Percentiles rank a stretch among this genome's conserved stretches.
Evolutionary conservation across 2,797 vertebrate species (phyloP).

Genomic region (Phrynocephalus vlangalii): DNA sequence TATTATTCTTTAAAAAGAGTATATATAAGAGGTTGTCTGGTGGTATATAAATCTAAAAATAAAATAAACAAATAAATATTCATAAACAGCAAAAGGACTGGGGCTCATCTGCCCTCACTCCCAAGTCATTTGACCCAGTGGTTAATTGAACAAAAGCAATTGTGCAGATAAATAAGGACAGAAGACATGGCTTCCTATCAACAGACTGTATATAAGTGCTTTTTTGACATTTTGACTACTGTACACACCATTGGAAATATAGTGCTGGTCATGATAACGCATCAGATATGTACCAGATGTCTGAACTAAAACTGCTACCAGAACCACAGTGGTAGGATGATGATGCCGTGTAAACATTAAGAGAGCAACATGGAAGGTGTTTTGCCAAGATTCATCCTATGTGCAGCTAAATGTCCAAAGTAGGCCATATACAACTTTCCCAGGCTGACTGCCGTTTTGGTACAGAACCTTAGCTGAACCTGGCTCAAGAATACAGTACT

Average conservation of each 20-base stretch:
- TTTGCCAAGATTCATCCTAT: background rate
- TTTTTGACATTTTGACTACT: background rate
- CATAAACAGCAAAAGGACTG: background rate
- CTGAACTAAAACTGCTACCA: background rate
- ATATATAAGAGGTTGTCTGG: background rate
- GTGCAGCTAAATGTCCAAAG: background rate
- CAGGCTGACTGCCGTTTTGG: background rate
- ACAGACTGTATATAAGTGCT: no score
- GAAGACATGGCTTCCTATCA: background rate
- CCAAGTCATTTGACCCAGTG: background rate
- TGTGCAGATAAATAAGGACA: background rate
- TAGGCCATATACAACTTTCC: background rate
- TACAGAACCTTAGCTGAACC: background rate
- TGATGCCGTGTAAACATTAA: background rate
- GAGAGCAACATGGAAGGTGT: background rate
- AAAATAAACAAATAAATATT: background rate
- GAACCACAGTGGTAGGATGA: background rate
- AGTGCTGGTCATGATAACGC: background rate
- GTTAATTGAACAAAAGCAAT: background rate
- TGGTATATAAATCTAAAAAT: no score
- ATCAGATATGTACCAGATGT: background rate
- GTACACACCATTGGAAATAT: background rate
- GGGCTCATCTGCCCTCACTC: background rate
- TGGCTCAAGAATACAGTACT: background rate
- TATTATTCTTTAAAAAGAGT: background rate